Base-by-base conservation (phyloP, 35 echinoderm and acorn worm species). In the Holothuria glaberrima region DNA sequence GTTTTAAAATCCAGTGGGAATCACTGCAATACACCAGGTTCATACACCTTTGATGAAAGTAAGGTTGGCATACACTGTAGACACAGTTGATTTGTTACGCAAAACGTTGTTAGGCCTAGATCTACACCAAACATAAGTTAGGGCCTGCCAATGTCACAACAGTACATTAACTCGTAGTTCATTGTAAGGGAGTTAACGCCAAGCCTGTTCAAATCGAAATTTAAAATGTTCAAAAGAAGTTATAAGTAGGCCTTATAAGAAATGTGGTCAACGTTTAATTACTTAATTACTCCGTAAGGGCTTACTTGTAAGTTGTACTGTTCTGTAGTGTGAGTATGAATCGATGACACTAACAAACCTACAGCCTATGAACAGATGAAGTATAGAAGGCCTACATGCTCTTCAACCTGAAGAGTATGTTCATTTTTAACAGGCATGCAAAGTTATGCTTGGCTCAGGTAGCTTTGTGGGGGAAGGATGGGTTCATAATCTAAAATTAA, bases 401-500 rank as follows among this genome's bases (percentile, higher is more conserved):
- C 61, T 65, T 28, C n/a, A n/a, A n/a, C n/a, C n/a, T n/a, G n/a
- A n/a, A n/a, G n/a, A n/a, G 61, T 65, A 6, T 65, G 61, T 65
- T 65, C 27, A n/a, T 65, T 65, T 6, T 17, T 6, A 28, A 65
- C 36, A 81, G 76, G 76, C 76, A 81, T 81, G 18, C 44, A 81
- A 81, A 81, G 76, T 36, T 9, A 81, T 81, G 76, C 76, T 81
- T 6, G 76, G 76, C 12, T 36, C 76, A 26, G 76, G 48, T 36
- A 81, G 76, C 76, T 81, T 81, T 81, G 76, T 48, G 19, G 22
- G 48, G 48, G 76, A 36, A 46, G 76, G 76, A 46, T 81, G 76
- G 76, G 76, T 81, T 46, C 76, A 81, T 48, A 48, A 81, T 48
- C 34, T 81, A 5, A 35, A 48, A 50, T 48, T 46, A 26, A 35